Evolutionary conservation across 2,888 invertebrate genomes (phyloP).

Genomic region (Leptinotarsa haldemani): DNA sequence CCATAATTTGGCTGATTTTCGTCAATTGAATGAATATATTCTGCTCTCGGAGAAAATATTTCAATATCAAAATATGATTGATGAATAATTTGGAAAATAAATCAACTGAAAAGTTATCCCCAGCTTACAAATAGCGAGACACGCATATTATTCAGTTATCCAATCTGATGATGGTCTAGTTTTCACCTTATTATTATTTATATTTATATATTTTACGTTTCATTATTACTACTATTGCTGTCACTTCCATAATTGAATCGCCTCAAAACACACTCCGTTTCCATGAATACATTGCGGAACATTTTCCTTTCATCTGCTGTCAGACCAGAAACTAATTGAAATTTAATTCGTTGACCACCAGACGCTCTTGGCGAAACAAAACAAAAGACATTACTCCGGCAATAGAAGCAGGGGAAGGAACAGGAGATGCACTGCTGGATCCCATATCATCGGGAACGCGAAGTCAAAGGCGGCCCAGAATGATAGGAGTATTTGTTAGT

Average conservation of each 20-base stretch:
- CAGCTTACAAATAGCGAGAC: too few relatives aligned
- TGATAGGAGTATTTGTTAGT: slow-evolving; percentile 29
- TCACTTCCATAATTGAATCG: not conserved
- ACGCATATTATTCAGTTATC: too few relatives aligned
- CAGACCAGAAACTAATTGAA: slow-evolving; percentile 10
- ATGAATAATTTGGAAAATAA: too few relatives aligned
- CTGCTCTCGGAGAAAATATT: too few relatives aligned
- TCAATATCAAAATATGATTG: too few relatives aligned
- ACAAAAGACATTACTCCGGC: slow-evolving; percentile 6
- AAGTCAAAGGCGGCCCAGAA: slow-evolving; percentile 32
- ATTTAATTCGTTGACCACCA: slow-evolving; percentile 12
- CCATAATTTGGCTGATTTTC: too few relatives aligned
- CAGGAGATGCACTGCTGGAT: slow-evolving; percentile 31
- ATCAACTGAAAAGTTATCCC: too few relatives aligned
- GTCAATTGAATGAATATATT: too few relatives aligned
- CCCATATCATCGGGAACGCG: slow-evolving; percentile 33
- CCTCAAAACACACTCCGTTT: not conserved
- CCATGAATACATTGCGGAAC: not conserved
- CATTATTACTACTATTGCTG: too few relatives aligned
- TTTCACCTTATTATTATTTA: too few relatives aligned
- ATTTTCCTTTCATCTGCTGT: not conserved
- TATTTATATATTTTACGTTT: too few relatives aligned
- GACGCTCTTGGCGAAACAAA: slow-evolving; percentile 7
- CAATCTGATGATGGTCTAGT: too few relatives aligned
- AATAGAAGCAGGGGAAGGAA: not conserved